Base-by-base conservation (phyloP, 37 sponge, comb jelly and placozoan genomes). In the Ephydatia muelleri region DNA sequence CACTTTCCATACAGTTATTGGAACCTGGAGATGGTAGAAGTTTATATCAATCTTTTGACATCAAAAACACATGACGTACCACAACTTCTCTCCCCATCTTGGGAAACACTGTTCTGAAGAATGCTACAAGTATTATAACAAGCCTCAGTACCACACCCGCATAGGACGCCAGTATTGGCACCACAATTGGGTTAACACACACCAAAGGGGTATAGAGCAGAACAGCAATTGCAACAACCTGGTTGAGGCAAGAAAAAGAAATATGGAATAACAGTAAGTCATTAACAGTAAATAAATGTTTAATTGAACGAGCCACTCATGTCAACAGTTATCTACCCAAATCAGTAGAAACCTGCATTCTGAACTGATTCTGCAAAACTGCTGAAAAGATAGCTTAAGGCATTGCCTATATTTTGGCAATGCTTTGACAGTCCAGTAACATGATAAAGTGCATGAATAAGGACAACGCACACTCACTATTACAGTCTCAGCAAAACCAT, bases 191-290 rank as follows among this genome's bases (percentile, higher is more conserved):
- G 1, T 29, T 36, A 23, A 38, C 25, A 34, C 91, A 90, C 29
- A 82, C 28, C 74, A 91, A 74, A 6, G 87, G 88, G 13, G 91
- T 91, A 80, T 83, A 83, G 57, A 91, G 68, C 2, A 91, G 74
- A 13, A 86, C 36, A 23, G 79, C 88, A 23, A 86, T 83, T 11
- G 73, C 32, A 14, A 91, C n/a, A 9, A 91, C 82, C 91, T 91
- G 83, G n/a, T n/a, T n/a, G n/a, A n/a, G n/a, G n/a, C n/a, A n/a
- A 27, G 36, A 73, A n/a, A 14, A 70, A 27, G 6, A 70, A 66
- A 13, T 29, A 64, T 2, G 14, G 5, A 38, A 11, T 37, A 37
- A 67, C 0, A 81, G 22, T 65, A 66, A 27, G 26, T 43, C 3
- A 43, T 43, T 43, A 43, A 43, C 6, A 43, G 6, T 43, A 43